These are phyloP conservation scores for Alligator sinensis DNA, from an alignment of 2,113 vertebrate genomes.

Conservation along the genomic window DNA sequence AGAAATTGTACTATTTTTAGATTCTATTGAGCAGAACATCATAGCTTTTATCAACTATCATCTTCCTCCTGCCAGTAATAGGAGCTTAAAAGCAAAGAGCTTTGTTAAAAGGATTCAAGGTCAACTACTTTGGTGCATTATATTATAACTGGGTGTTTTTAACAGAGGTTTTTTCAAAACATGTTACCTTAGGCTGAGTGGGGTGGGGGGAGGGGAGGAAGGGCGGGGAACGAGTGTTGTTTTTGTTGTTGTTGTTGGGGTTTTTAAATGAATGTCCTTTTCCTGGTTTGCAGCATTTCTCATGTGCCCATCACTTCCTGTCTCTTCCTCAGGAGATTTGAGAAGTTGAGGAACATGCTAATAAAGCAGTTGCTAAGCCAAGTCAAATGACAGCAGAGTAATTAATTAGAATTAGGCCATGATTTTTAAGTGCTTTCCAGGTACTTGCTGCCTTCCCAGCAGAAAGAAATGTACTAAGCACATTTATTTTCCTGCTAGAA, in stretches of 20 bases:
- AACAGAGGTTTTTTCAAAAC: not conserved
- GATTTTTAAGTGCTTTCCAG: not conserved
- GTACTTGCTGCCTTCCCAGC: not conserved
- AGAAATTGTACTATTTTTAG: constrained; percentile 50
- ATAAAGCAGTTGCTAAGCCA: not conserved
- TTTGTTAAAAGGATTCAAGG: constrained; percentile 7
- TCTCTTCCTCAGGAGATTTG: not conserved
- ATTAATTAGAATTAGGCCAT: not conserved
- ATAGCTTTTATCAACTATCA: constrained; percentile 27
- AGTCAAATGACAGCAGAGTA: fast-evolving
- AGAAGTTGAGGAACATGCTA: fast-evolving
- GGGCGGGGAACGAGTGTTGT: too few species aligned
- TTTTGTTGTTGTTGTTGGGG: not conserved
- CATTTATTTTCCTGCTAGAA: constrained; percentile 21
- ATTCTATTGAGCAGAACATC: constrained; percentile 31
- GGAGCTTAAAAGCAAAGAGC: constrained; percentile 42
- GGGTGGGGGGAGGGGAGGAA: too few species aligned
- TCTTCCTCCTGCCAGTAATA: constrained; percentile 23
- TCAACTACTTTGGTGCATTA: not conserved
- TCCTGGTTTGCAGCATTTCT: not conserved
- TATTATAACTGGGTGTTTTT: not conserved
- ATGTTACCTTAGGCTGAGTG: too few species aligned
- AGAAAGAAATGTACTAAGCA: constrained; percentile 24
- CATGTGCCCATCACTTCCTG: not conserved
- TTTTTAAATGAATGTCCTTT: not conserved